phyloP scores from a whole-genome alignment of 1,140 invertebrate genomes.

The Plectus sambesii region DNA sequence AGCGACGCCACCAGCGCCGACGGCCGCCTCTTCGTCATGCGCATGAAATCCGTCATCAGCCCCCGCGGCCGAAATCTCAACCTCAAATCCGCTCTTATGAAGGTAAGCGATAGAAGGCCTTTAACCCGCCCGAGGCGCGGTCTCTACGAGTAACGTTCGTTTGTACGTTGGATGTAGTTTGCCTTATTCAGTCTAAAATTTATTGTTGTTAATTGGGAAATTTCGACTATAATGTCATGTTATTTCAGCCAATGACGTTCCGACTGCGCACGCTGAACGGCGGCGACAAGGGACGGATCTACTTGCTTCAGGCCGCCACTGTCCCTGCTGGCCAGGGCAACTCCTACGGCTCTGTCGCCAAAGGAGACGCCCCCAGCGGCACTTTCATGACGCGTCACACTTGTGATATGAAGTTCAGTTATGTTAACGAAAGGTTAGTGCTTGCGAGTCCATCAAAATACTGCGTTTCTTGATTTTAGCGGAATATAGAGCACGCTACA shows the following conservation, averaged over 20 bases:
- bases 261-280: constrained; percentile 22
- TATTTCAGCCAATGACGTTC: constrained; percentile 27
- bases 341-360: constrained; percentile 6
- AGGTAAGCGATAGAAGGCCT: no score
- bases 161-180: no score
- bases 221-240: no score
- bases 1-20: constrained; percentile 1
- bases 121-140: no score
- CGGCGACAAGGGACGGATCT: constrained; percentile 17
- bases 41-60: constrained; percentile 38
- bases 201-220: no score
- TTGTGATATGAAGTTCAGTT: constrained; percentile 37
- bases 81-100: constrained; percentile 25
- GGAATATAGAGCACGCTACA: no score
- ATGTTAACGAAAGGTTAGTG: constrained; percentile 31
- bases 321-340: constrained; percentile 28
- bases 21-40: constrained; percentile 21
- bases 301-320: constrained; percentile 19
- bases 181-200: constrained; percentile 27
- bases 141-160: no score
- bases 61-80: constrained; percentile 33
- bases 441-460: no score
- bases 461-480: no score
- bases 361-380: constrained; percentile 23
- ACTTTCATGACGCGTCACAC: constrained; percentile 39